Evolutionary conservation across 92 coral and sea anemone species (phyloP).

Genomic region (Zoanthus solanderi): DNA sequence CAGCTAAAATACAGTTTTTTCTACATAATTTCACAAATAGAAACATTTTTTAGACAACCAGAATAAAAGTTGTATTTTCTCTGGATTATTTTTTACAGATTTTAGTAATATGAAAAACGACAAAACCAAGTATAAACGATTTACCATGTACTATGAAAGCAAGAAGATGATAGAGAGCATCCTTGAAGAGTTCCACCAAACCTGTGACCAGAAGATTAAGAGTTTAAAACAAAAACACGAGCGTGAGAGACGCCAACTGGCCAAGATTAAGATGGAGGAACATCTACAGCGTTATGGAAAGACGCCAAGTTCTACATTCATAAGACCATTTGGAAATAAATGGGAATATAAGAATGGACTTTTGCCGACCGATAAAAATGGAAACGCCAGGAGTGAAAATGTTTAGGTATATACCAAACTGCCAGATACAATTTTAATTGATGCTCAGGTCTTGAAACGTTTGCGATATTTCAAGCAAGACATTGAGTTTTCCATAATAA

Average conservation of each 20-base stretch:
- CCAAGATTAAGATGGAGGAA: constrained; percentile 76
- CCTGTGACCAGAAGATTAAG: constrained; percentile 55
- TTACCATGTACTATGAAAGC: constrained; percentile 50
- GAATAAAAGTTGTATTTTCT: too few species aligned
- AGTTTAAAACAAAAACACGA: constrained; percentile 75
- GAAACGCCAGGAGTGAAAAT: constrained; percentile 13
- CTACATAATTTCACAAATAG: too few species aligned
- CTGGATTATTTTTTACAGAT: constrained; percentile 47
- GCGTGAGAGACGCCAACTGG: constrained; percentile 64
- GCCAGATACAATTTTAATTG: too few species aligned
- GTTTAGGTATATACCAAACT: too few species aligned
- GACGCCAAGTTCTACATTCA: background rate
- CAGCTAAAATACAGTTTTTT: too few species aligned
- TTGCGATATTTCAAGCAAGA: too few species aligned
- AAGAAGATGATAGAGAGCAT: constrained; percentile 68
- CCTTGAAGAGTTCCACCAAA: constrained; percentile 69
- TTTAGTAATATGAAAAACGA: constrained; percentile 56
- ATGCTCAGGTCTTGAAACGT: too few species aligned
- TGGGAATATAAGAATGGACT: constrained; percentile 11
- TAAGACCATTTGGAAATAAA: constrained; percentile 15
- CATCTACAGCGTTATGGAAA: background rate
- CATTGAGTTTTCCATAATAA: too few species aligned
- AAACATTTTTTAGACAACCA: too few species aligned
- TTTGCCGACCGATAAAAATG: constrained; percentile 3
- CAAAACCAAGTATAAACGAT: constrained; percentile 25